Conservation (phyloP, 2,797 vertebrate species). For the Galagoides demidoff region DNA sequence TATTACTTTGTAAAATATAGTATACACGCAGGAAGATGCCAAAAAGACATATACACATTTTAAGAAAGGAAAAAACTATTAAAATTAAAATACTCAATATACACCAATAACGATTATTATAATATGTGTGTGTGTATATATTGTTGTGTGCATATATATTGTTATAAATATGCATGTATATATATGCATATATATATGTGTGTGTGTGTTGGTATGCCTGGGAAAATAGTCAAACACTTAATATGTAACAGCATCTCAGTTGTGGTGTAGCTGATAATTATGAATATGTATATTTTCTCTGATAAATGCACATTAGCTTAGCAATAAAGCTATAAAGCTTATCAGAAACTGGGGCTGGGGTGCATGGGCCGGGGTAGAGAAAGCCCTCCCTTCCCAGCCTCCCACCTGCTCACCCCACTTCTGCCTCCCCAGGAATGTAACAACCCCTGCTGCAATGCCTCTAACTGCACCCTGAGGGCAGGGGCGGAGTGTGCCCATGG, state of each 20-base stretch:
- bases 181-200: background rate
- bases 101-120: no score
- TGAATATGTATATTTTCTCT: background rate
- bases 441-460: conserved; percentile 96
- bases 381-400: background rate
- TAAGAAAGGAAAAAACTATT: no score
- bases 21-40: no score
- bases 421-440: conserved; percentile 91
- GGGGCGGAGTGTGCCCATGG: conserved; percentile 96
- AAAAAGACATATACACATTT: no score
- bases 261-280: background rate
- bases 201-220: background rate
- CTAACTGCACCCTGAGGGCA: conserved; percentile 94
- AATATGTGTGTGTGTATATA: no score
- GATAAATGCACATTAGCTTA: background rate
- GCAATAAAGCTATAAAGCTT: background rate
- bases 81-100: no score
- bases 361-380: fast-evolving
- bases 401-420: background rate
- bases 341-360: background rate
- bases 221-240: background rate
- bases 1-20: background rate
- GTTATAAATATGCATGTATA: background rate
- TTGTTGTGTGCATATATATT: no score
- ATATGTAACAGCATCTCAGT: background rate